Base-by-base conservation (phyloP, 2,113 vertebrate species). In the Actenoides hombroni region DNA sequence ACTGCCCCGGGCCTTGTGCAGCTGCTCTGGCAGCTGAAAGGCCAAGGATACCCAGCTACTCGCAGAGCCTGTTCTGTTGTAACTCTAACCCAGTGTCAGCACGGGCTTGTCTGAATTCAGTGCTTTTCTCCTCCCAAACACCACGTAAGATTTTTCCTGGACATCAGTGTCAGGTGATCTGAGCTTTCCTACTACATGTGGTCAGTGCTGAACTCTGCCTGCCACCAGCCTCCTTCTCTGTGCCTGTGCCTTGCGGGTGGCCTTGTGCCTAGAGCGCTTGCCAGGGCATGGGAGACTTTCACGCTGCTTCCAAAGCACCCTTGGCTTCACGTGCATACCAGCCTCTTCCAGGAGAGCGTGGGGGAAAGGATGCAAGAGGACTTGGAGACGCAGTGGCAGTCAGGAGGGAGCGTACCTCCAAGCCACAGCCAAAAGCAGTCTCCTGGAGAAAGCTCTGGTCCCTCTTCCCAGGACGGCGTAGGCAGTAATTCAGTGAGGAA, bases 181-280 rank as follows among this genome's bases (percentile, higher is more conserved):
- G 80, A 78, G 57, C 61, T 92, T 82, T 87, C 74, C 53, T 91
- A 0, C 56, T 26, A 0, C 0, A 0, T 3, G 16, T 71, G 73
- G 39, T 88, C 73, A 53, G 51, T 56, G 57, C 65, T 84, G 56
- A 70, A 6, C 68, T 79, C 86, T 54, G 23, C 73, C 56, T 48
- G 81, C 61, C 69, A 44, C 70, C 0, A 0, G 42, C 61, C 31
- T 6, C 46, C 64, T 54, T 33, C 74, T 75, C 88, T 87, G 69
- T 92, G 68, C 95, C 86, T 70, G 40, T 86, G 73, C 68, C 81
- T 73, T 70, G 69, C 33, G 88, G n/a, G 68, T 46, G 48, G 82
- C 70, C 85, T 70, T 1, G 44, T 73, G 79, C 57, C 75, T 56
- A 53, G 61, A 54, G 21, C 1, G 0, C 63, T 65, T 86, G 28